These are phyloP conservation scores for Pachyrhynchus sulphureomaculatus DNA, from an alignment of 1,140 invertebrate genomes.

Conservation along the genomic window DNA sequence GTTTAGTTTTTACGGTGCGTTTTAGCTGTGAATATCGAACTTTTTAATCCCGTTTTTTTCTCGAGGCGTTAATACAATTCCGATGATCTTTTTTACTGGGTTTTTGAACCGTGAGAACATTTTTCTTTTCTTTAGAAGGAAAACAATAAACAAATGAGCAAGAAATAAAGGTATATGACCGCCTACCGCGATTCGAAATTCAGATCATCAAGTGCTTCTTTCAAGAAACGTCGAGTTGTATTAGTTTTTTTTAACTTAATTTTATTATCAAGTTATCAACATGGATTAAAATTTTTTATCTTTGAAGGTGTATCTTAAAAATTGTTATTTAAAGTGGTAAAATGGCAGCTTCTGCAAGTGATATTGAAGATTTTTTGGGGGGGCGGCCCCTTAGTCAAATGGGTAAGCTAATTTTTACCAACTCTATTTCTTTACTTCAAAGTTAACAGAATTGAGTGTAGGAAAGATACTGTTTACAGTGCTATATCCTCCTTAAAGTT, in stretches of 20 bases:
- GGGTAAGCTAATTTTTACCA: conserved; percentile 59
- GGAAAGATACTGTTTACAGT: too few species aligned
- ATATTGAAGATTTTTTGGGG: conserved; percentile 77
- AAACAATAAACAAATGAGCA: conserved; percentile 12
- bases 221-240: too few species aligned
- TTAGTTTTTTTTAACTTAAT: not conserved
- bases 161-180: not conserved
- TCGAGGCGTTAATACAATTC: too few species aligned
- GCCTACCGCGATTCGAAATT: not conserved
- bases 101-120: conserved; percentile 8
- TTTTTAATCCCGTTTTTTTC: not conserved
- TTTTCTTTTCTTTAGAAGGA: not conserved
- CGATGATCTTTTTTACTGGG: not conserved
- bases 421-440: too few species aligned
- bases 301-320: conserved; percentile 50
- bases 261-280: conserved; percentile 67
- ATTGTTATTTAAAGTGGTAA: conserved; percentile 53
- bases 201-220: not conserved
- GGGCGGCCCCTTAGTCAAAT: conserved; percentile 77
- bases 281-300: not conserved
- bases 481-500: too few species aligned
- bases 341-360: conserved; percentile 65
- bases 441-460: too few species aligned
- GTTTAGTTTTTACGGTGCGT: not conserved
- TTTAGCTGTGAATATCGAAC: not conserved